A percentile compares a stretch with the other conserved stretches of the same genome.
These are phyloP conservation scores for Oscheius sp. DNA, from an alignment of 2,888 invertebrate genomes.

Conservation along the genomic window DNA sequence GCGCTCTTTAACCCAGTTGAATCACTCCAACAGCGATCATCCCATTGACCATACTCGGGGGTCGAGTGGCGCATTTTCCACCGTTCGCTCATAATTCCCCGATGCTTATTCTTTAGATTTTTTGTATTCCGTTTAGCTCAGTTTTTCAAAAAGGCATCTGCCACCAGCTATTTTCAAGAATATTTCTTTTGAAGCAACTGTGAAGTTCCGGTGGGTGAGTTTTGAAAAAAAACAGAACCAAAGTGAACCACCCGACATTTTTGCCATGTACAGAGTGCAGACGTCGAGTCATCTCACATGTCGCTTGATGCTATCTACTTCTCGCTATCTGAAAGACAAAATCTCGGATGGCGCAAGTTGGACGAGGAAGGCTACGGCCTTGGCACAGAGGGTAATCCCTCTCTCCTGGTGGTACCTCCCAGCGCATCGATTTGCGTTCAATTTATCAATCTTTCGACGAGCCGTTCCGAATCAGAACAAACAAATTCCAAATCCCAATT, in stretches of 20 bases:
- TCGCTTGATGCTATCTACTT: constrained; percentile 25
- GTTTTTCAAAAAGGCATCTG: no score
- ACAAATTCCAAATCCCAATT: no score
- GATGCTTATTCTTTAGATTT: no score
- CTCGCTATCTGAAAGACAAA: constrained; percentile 24
- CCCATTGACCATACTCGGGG: constrained; percentile 1
- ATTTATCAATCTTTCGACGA: constrained; percentile 23
- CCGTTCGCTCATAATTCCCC: no score
- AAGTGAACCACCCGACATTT: neutral
- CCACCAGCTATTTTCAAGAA: no score
- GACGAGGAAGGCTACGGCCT: constrained; percentile 30
- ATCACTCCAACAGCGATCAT: neutral
- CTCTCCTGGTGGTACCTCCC: neutral
- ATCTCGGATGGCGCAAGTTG: constrained; percentile 30
- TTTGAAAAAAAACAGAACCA: no score
- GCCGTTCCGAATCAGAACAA: no score
- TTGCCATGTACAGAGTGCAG: constrained; percentile 20
- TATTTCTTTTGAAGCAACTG: no score
- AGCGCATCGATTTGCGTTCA: constrained; percentile 13
- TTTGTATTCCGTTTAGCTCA: no score
- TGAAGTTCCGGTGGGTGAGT: no score
- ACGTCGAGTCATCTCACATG: constrained; percentile 3
- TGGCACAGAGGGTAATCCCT: constrained; percentile 30
- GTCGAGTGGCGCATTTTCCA: no score
- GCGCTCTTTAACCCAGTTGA: neutral